A percentile compares a stretch with the other conserved stretches of the same genome.
These are phyloP conservation scores for Lasiurus borealis DNA, from an alignment of 2,113 vertebrate genomes.

Conservation along the genomic window DNA sequence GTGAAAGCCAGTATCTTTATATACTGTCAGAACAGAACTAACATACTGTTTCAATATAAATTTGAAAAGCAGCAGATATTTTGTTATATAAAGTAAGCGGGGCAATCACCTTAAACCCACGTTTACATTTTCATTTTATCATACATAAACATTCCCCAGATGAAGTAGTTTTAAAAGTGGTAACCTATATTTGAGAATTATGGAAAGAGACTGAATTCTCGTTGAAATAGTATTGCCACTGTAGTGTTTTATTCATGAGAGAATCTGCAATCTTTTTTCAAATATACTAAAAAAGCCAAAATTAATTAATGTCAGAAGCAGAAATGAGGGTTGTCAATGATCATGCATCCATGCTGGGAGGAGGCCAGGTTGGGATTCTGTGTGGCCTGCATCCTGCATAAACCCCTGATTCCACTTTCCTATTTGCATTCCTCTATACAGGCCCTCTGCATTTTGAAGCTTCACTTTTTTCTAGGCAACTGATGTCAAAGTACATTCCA, in stretches of 20 bases:
- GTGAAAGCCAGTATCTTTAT: slow-evolving; percentile 78
- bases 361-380: not conserved
- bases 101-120: slow-evolving; percentile 74
- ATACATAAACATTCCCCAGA: slow-evolving; percentile 64
- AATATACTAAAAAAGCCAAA: slow-evolving; percentile 71
- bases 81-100: slow-evolving; percentile 71
- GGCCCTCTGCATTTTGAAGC: slow-evolving; percentile 7
- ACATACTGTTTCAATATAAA: slow-evolving; percentile 81
- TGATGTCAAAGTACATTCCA: slow-evolving; percentile 59
- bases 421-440: not conserved
- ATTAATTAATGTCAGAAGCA: slow-evolving; percentile 72
- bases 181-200: slow-evolving; percentile 65
- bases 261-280: slow-evolving; percentile 53
- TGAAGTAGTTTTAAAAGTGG: slow-evolving; percentile 71
- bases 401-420: not conserved
- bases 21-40: slow-evolving; percentile 75
- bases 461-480: slow-evolving; percentile 34
- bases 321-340: slow-evolving; percentile 39
- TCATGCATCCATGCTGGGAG: not conserved
- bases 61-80: slow-evolving; percentile 75
- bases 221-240: slow-evolving; percentile 64
- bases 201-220: slow-evolving; percentile 68
- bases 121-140: slow-evolving; percentile 79
- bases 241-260: slow-evolving; percentile 62
- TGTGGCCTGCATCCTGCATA: not conserved